These are phyloP conservation scores for Melozone crissalis DNA, from an alignment of 2,113 vertebrate species.

Conservation along the genomic window DNA sequence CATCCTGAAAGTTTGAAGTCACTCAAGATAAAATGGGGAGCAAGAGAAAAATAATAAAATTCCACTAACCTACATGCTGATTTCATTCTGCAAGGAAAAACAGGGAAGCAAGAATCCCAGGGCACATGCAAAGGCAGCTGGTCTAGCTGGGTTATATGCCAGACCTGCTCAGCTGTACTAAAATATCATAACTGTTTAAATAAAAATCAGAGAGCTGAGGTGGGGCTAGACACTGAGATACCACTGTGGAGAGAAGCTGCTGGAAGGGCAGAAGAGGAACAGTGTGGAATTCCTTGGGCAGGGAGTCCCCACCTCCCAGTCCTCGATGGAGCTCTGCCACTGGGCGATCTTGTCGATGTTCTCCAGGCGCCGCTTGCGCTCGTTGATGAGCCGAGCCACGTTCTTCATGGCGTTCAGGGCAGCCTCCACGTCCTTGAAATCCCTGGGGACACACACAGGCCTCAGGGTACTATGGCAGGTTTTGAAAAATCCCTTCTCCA, in stretches of 20 bases:
- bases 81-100: not conserved
- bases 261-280: not conserved
- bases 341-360: constrained; percentile 97
- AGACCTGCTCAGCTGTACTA: not conserved
- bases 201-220: not conserved
- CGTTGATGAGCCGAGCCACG: constrained; percentile 91
- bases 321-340: constrained; percentile 95
- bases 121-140: not conserved
- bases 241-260: not conserved
- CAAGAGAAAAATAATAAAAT: not conserved
- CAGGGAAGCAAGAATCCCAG: not conserved
- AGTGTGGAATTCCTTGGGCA: fast-evolving
- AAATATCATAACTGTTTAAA: no score
- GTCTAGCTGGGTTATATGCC: not conserved
- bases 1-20: not conserved
- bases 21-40: not conserved
- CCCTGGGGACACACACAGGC: constrained; percentile 71
- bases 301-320: constrained; percentile 86
- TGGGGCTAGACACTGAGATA: not conserved
- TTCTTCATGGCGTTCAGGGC: constrained; percentile 96
- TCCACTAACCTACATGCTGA: not conserved
- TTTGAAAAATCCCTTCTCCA: no score
- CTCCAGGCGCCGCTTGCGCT: constrained; percentile 92
- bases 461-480: no score
- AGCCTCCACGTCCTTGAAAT: constrained; percentile 93